Evolutionary conservation across 2,113 vertebrate genomes (phyloP), one percentile per base, ranked within the genome.

Genomic region (Glaucomys volans): DNA sequence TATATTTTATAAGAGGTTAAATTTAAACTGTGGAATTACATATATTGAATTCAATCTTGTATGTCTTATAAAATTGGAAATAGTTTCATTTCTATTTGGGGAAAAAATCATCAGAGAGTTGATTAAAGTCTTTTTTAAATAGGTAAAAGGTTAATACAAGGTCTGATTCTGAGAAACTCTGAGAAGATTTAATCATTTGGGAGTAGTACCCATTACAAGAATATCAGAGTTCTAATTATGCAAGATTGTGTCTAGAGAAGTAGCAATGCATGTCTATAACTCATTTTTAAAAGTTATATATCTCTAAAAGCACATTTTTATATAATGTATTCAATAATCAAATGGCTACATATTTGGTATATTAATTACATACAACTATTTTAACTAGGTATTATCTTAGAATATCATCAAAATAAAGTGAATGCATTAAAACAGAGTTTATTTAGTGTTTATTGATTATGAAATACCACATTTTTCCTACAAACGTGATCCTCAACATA

Each of bases 301-400:
- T 69, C 84, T 90, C 14, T 72, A 74, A 81, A 86, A 94, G 44
- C 22, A 72, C 76, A 85, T 92, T 95, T 93, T 95, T 50, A 87
- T 30, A 67, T 76, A 42, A 2, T 20, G 79, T 86, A 87, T 35
- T 80, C 35, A 88, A 50, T 79, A 54, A 74, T 79, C 24, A 86
- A 85, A 88, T 87, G 13, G 26, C 14, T 67, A 30, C 5, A 47
- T 47, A 90, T 83, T 90, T 84, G 28, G 6, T 80, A 44, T 87
- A 13, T 64, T 76, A 89, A 95, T 96, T 84, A 92, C 32, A 50
- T 86, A 47, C 57, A 76, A 59, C 1, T 24, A 57, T 91, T 87
- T 95, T 3, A 87, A 92, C 13, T 75, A 59, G 32, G 24, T 86
- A 40, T 44, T 87, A 13, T 75, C 71, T 92, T 92, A 90, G 42